These are phyloP conservation scores for Noctua fimbriata DNA, from an alignment of 2,888 invertebrate genomes.

Conservation along the genomic window DNA sequence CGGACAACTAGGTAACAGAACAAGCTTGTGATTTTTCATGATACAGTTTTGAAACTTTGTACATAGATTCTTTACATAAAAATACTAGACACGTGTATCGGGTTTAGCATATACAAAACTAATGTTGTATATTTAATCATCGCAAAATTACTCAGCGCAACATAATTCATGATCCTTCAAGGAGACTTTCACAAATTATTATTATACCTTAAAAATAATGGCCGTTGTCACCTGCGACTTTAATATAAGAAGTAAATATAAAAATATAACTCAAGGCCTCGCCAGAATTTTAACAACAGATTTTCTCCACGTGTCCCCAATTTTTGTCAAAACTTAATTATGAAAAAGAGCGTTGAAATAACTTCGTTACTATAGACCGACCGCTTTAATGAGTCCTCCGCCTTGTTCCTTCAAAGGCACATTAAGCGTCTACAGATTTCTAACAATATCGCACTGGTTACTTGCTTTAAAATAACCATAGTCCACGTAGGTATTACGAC, in stretches of 20 bases:
- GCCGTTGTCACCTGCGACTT: slow-evolving; percentile 7
- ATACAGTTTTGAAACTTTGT: no score
- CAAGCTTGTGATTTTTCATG: no score
- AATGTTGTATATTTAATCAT: not conserved
- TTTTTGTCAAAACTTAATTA: slow-evolving; percentile 35
- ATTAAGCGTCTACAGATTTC: no score
- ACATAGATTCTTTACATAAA: no score
- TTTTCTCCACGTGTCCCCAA: not conserved
- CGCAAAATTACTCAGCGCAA: not conserved
- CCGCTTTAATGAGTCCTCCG: no score
- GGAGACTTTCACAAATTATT: not conserved
- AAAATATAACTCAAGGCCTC: slow-evolving; percentile 3
- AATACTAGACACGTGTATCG: no score
- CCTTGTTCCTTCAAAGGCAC: no score
- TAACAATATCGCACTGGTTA: no score
- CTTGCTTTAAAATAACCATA: no score
- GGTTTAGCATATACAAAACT: no score
- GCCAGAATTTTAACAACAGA: slow-evolving; percentile 6
- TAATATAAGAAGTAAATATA: not conserved
- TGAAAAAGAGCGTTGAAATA: slow-evolving; percentile 26
- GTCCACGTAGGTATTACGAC: no score
- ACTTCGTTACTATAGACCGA: slow-evolving; percentile 21
- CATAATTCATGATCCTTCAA: slow-evolving; percentile 9
- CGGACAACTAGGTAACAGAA: no score
- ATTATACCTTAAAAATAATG: slow-evolving; percentile 9